Evolutionary conservation across 2,888 invertebrate species (phyloP).

Genomic region (Ichneumon xanthorius): DNA sequence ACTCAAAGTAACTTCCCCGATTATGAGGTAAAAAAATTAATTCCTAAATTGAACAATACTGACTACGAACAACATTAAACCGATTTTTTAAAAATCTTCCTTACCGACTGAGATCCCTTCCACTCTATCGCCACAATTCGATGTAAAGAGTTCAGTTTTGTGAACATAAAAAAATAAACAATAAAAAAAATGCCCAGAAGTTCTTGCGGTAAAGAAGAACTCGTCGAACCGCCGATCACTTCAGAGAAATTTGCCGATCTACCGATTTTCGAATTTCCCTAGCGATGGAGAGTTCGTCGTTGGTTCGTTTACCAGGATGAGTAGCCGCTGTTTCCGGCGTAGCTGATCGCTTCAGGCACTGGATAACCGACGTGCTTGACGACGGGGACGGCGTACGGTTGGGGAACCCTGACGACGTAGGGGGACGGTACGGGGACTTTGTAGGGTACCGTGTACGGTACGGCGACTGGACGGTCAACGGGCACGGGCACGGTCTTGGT

Average conservation of each 20-base stretch:
- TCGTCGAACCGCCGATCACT: not conserved
- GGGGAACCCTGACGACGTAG: conserved; percentile 80
- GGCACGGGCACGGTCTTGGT: conserved; percentile 81
- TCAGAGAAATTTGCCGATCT: not conserved
- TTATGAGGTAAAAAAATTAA: not conserved
- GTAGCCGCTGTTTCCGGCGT: conserved; percentile 56
- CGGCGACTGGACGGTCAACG: conserved; percentile 81
- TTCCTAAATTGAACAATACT: not conserved
- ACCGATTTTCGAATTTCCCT: not conserved
- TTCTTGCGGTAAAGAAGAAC: not conserved
- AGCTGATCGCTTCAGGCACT: conserved; percentile 79
- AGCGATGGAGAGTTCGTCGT: not conserved
- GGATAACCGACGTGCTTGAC: conserved; percentile 80
- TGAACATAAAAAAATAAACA: not conserved
- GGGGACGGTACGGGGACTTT: conserved; percentile 81
- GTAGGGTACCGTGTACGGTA: conserved; percentile 77
- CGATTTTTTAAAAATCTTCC: not conserved
- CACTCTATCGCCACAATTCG: not conserved
- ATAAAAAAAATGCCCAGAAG: not conserved
- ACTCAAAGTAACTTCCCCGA: not conserved
- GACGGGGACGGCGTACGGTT: conserved; percentile 82
- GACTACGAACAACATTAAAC: not conserved
- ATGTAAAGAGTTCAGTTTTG: not conserved
- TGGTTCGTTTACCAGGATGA: conserved; percentile 53
- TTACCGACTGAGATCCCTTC: not conserved